These are phyloP conservation scores for Contarinia nasturtii DNA, from an alignment of 1,140 invertebrate species.

Conservation along the genomic window DNA sequence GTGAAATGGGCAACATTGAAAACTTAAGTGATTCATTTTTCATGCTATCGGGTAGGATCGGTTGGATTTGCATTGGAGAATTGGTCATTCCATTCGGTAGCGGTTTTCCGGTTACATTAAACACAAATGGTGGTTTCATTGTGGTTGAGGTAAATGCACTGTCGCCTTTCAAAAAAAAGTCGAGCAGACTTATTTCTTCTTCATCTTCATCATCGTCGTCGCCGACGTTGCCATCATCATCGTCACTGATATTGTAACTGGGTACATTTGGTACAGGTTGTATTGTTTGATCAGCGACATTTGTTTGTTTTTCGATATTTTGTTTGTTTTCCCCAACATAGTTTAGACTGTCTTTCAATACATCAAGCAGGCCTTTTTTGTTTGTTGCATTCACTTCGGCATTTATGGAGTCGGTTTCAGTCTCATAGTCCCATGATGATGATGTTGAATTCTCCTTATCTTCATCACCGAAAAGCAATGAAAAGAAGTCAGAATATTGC, in stretches of 20 bases:
- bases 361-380: constrained; percentile 20
- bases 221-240: neutral
- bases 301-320: constrained; percentile 8
- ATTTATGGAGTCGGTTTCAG: neutral
- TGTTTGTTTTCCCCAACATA: constrained; percentile 20
- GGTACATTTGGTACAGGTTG: neutral
- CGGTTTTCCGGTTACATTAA: constrained; percentile 15
- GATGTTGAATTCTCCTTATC: neutral
- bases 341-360: constrained; percentile 18
- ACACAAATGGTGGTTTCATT: constrained; percentile 11
- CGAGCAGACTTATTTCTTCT: neutral
- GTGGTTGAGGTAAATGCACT: constrained; percentile 8
- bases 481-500: constrained; percentile 21
- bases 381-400: constrained; percentile 7
- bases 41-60: too few relatives aligned
- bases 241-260: neutral
- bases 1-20: too few relatives aligned
- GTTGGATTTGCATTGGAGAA: constrained; percentile 1
- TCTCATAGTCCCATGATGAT: too few relatives aligned
- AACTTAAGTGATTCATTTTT: too few relatives aligned
- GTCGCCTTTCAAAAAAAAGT: constrained; percentile 2
- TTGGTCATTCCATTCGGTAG: constrained; percentile 12
- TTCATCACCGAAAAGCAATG: constrained; percentile 14
- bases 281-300: neutral
- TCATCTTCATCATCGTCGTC: constrained; percentile 4